Percentiles rank a stretch among this genome's conserved stretches.
Conservation (phyloP, 2,888 invertebrate species). For the Linnaemya tessellans region DNA sequence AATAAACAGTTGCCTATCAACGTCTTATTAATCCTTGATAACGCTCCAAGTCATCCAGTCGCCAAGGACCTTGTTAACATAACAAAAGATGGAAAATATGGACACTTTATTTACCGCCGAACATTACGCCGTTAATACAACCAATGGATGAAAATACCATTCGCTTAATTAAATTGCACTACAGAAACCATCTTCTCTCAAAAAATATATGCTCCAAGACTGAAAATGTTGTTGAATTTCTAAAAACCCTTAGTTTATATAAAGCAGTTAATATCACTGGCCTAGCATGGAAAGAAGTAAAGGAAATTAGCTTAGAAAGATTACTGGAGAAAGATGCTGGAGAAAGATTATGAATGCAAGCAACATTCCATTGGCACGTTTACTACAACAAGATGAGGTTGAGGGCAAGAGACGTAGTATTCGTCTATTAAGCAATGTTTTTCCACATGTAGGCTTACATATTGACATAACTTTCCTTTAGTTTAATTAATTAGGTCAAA, state of each 20-base stretch:
- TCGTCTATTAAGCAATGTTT: not conserved
- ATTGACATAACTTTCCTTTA: not conserved
- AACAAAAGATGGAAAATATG: too few species aligned
- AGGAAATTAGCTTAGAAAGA: not conserved
- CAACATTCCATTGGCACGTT: not conserved
- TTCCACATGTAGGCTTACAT: not conserved
- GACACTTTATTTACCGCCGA: too few species aligned
- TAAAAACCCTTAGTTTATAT: not conserved
- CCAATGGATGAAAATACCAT: not conserved
- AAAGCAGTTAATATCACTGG: not conserved
- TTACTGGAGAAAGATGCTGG: not conserved
- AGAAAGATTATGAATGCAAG: not conserved
- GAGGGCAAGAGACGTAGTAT: not conserved
- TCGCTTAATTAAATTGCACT: too few species aligned
- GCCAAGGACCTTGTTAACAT: too few species aligned
- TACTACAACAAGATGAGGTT: not conserved
- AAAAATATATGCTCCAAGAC: not conserved
- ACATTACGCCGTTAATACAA: too few species aligned
- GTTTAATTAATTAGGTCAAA: not conserved
- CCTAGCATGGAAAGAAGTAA: not conserved
- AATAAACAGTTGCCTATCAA: too few species aligned
- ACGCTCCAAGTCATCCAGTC: too few species aligned
- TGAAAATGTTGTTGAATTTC: too few species aligned
- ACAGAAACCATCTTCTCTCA: not conserved
- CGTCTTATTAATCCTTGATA: too few species aligned